Evolutionary conservation across 2,888 invertebrate species (phyloP), one percentile per base, ranked within the genome.

Genomic region (Caenorhabditis becei): DNA sequence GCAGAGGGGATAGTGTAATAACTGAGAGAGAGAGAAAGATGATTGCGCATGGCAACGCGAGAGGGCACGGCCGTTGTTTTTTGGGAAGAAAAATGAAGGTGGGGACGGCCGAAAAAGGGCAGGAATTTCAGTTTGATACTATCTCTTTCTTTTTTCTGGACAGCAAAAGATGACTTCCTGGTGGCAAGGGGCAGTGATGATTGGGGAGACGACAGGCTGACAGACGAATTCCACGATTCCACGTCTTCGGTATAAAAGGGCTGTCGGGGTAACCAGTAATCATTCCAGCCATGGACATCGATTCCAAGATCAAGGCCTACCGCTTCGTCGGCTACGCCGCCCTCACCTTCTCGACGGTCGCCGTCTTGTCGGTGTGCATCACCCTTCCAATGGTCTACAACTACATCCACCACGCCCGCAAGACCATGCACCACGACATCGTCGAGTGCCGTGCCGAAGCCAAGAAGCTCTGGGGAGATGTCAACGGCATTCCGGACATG

Each of bases 291-390:
- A 83, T 83, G 83, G 83, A 83, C 56, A 80, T 83, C 80, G 83
- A 83, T 75, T 80, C 84, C 58, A 82, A 82, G 65, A 84, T 84
- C 70, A 84, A 88, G 82, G 90, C 89, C 44, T 90, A 90, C 83
- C 87, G 88, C 65, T 89, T 90, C 80, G 89, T 90, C 75, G 89
- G 89, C 77, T 90, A 90, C 70, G 88, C 89, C 59, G 89, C 90
- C 23, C 84, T 89, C 44, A 86, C 88, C 28, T 90, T 90, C 86
- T 88, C 86, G 58, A 83, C 85, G n/a, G 82, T 87, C 47, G 86
- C 86, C 53, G 86, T 87, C 23, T 78, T 87, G 16, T 82, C 83
- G 35, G 82, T 87, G 51, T 86, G 86, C 63, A 75, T 87, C 54
- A 87, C 86, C 37, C 80, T 87, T 20, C 88, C 88, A 37, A 84